Percentiles rank a stretch among this genome's conserved stretches.
phyloP scores from a whole-genome alignment of 2,113 vertebrate genomes.

The Periophthalmus modestus region DNA sequence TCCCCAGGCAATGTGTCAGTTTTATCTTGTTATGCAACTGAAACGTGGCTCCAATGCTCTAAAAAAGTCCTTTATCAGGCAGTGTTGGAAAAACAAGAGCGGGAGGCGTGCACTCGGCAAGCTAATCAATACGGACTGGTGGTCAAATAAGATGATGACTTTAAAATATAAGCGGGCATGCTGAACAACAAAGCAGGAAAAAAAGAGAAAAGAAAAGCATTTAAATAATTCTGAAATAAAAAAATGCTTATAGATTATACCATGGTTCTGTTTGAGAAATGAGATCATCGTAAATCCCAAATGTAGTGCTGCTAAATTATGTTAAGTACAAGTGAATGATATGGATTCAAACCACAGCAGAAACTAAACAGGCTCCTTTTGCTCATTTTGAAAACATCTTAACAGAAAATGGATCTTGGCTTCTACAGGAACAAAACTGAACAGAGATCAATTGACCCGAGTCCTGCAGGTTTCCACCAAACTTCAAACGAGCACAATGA shows the following conservation, averaged over 20 bases:
- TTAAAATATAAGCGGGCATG: conserved; percentile 17
- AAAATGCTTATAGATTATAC: not conserved
- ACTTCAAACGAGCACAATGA: not conserved
- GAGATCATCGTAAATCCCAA: not conserved
- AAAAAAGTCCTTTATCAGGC: conserved; percentile 39
- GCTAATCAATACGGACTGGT: conserved; percentile 53
- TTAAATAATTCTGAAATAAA: not conserved
- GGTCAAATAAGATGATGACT: conserved; percentile 26
- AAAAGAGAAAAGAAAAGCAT: not conserved
- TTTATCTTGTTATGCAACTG: conserved; percentile 67
- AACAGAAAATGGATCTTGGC: not conserved
- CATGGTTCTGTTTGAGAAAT: not conserved
- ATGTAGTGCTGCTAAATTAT: not conserved
- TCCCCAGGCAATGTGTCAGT: conserved; percentile 63
- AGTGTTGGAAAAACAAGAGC: conserved; percentile 46
- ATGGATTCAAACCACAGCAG: not conserved
- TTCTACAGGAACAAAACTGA: not conserved
- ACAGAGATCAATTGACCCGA: not conserved
- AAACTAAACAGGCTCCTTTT: not conserved
- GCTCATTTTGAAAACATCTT: not conserved
- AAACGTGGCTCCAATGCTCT: conserved; percentile 23
- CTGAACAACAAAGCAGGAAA: not conserved
- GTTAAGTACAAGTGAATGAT: not conserved
- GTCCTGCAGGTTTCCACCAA: not conserved
- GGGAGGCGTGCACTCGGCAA: conserved; percentile 42